A percentile compares a stretch with the other conserved stretches of the same genome.
phyloP scores from a whole-genome alignment of 2,113 vertebrate genomes.

The Ovis canadensis region DNA sequence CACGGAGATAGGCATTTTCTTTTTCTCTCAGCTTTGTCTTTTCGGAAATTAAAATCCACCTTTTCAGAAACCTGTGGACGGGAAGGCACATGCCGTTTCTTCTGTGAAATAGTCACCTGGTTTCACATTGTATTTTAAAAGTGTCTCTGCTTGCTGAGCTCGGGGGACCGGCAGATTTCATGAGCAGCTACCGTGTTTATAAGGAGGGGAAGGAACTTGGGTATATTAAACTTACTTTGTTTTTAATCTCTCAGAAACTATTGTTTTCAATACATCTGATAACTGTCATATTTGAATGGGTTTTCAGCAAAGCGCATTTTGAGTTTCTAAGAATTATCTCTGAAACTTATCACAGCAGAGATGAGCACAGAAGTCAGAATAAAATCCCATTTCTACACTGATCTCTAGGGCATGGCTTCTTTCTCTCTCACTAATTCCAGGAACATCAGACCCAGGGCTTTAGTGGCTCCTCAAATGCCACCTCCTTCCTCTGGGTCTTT shows the following conservation, averaged over 20 bases:
- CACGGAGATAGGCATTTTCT: conserved; percentile 13
- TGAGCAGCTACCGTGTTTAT: background rate
- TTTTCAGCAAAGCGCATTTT: background rate
- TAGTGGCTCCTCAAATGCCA: fast-evolving
- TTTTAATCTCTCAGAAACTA: background rate
- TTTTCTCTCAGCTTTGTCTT: conserved; percentile 51
- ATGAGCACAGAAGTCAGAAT: background rate
- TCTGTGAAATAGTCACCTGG: conserved; percentile 39
- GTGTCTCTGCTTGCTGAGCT: background rate
- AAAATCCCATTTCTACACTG: background rate
- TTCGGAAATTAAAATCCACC: conserved; percentile 69
- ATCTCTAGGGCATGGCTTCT: background rate
- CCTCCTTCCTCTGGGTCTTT: background rate
- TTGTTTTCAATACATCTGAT: conserved; percentile 38
- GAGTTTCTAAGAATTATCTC: background rate
- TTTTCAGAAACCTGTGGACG: background rate
- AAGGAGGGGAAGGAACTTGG: background rate
- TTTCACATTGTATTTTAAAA: conserved; percentile 17
- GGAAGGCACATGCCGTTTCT: background rate
- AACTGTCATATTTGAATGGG: background rate
- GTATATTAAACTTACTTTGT: background rate
- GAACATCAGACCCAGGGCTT: background rate
- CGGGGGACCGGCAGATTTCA: background rate
- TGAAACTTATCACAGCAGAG: background rate
- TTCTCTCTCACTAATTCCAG: background rate